Base-by-base conservation (phyloP, 2,888 invertebrate genomes). In the Conops quadrifasciatus region DNA sequence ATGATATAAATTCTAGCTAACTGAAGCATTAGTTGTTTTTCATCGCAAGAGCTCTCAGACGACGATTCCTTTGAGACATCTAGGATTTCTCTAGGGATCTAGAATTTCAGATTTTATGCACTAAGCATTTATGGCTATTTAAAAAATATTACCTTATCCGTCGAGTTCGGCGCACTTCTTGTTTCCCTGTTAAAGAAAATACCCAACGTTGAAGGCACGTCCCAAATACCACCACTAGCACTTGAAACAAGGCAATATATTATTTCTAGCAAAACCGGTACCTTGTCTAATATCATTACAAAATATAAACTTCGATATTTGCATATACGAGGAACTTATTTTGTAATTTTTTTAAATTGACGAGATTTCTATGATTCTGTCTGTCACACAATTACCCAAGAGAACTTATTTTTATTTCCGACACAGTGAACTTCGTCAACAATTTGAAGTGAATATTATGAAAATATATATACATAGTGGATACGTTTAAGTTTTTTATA, bases 1-100 rank as follows among this genome's bases (percentile, higher is more conserved):
- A 87, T 86, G 5, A 87, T 84, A 78, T 88, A 87, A 62, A 88
- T 80, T 70, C 87, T 85, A 1, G 88, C 89, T 73, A 89, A 80
- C 75, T 87, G 87, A 69, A 83, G 75, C 77, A 89, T 82, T 53
- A 89, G 74, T 71, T 83, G 82, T 75, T 89, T 87, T 74, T 86
- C 85, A 74, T 85, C 83, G 76, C 86, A 87, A 28, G 72, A 24
- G 0, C 70, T 72, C 16, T 63, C 67, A 24, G 71, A 72, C 24
- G n/a, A 16, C 30, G 43, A 30, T 16, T 62, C 47, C n/a, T 63
- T 56, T 24, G 49, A 30, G 26, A 13, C 28, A 28, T 58, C n/a
- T n/a, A n/a, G n/a, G n/a, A n/a, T n/a, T n/a, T n/a, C n/a, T n/a
- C n/a, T 47, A n/a, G 21, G 21, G 56, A 4, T 60, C 53, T 64